phyloP scores from a whole-genome alignment of 2,113 vertebrate species.

The Talpa occidentalis region DNA sequence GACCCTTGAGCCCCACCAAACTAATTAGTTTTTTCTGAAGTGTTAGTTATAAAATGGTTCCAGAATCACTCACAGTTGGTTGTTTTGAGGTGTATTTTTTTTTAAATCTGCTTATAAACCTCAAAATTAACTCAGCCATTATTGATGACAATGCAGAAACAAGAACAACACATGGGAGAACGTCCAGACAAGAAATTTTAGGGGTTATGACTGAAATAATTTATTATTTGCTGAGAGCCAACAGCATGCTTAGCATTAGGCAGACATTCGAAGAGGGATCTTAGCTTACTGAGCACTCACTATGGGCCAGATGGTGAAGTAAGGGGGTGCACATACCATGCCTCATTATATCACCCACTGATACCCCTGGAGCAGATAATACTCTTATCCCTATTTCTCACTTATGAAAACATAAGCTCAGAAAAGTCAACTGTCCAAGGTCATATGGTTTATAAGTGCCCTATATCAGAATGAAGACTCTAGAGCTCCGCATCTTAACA shows the following conservation, averaged over 20 bases:
- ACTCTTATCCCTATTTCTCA: neutral
- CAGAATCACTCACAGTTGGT: neutral
- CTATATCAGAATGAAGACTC: neutral
- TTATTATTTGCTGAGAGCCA: conserved; percentile 65
- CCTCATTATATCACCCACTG: neutral
- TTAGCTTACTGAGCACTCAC: neutral
- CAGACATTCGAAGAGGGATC: conserved; percentile 21
- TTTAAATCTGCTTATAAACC: neutral
- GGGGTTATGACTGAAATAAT: conserved; percentile 37
- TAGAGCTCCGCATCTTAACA: neutral
- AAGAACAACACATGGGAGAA: neutral
- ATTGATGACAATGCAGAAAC: conserved; percentile 36
- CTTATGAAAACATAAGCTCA: neutral
- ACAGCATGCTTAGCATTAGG: conserved; percentile 6
- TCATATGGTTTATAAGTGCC: neutral
- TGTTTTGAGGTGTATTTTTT: neutral
- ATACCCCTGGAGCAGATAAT: neutral
- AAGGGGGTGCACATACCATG: neutral
- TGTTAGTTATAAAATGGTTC: conserved; percentile 8
- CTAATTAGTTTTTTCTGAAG: conserved; percentile 31
- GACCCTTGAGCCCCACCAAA: neutral
- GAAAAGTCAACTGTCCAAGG: neutral
- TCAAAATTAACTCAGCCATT: conserved; percentile 34
- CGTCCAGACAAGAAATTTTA: conserved; percentile 53
- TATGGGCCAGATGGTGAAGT: neutral